Conservation (phyloP, 2,888 invertebrate species). For the Brachyopa scutellaris region DNA sequence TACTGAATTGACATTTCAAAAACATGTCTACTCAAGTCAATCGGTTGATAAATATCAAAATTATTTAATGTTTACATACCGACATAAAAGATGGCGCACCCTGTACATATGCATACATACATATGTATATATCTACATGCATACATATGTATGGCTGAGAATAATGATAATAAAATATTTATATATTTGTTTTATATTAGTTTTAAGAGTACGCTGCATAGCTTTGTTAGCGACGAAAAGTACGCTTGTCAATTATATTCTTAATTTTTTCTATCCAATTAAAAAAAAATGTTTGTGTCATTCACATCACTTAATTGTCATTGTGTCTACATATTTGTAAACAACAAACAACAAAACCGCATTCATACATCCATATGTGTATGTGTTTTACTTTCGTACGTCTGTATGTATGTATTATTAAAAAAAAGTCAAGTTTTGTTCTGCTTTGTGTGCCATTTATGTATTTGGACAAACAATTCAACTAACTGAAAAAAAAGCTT, state of each 20-base stretch:
- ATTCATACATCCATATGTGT: no score
- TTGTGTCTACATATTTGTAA: background rate
- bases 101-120: no score
- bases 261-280: slow-evolving; percentile 12
- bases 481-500: background rate
- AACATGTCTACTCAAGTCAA: no score
- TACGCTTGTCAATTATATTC: background rate
- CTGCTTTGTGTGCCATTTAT: background rate
- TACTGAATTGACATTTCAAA: no score
- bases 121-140: no score
- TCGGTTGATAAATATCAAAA: no score
- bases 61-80: no score
- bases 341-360: background rate
- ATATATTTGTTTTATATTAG: background rate
- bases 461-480: background rate
- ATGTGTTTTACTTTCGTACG: no score
- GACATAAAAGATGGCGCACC: no score
- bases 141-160: background rate
- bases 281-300: background rate
- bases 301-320: background rate
- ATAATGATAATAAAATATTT: background rate
- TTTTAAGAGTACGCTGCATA: background rate
- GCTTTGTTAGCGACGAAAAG: background rate
- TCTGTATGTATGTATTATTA: no score
- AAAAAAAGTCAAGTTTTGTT: slow-evolving; percentile 2